Evolutionary conservation across 2,113 vertebrate species (phyloP), one percentile per base, ranked within the genome.

Genomic region (Rhizomys pruinosus): DNA sequence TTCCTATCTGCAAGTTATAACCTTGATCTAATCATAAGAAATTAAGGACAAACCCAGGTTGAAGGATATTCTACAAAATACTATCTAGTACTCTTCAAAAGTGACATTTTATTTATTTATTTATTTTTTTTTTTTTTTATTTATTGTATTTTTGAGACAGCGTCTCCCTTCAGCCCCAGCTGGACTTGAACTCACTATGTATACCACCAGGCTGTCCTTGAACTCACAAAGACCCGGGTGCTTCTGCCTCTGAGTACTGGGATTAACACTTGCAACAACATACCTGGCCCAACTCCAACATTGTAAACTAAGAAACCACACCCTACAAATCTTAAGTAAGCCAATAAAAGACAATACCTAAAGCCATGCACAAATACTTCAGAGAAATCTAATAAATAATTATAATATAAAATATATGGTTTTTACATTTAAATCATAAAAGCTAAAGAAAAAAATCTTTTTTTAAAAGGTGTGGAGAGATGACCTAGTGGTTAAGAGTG

Each of bases 351-450:
- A 77, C 13, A 91, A 29, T 82, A 69, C 13, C 39, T 44, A 74
- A 88, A 95, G 59, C 27, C 32, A 10, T 84, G 69, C 47, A 89
- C 89, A 93, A 94, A 77, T 68, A 57, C 52, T 79, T 93, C 66
- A 57, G 34, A 90, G 81, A 86, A 90, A 93, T n/a, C 66, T 80
- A 91, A 68, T 32, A 93, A 94, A 84, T 79, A 78, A 88, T 72
- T 84, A 73, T 57, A 63, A 57, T 64, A 5, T 76, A 92, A 76
- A 92, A 68, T 25, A 68, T 29, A 15, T 13, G 59, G 90, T 34
- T 82, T 86, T 2, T 32, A 23, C 20, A 87, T 84, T 95, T 93
- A 94, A 93, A 68, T 71, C 68, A 92, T 47, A 92, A 95, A 91
- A 94, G 90, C 47, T 84, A 8, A 4, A 80, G 59, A 81, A 76